Percentiles rank a stretch among this genome's conserved stretches.
Evolutionary conservation across 2,888 invertebrate species (phyloP).

Genomic region (Temnothorax unifasciatus): DNA sequence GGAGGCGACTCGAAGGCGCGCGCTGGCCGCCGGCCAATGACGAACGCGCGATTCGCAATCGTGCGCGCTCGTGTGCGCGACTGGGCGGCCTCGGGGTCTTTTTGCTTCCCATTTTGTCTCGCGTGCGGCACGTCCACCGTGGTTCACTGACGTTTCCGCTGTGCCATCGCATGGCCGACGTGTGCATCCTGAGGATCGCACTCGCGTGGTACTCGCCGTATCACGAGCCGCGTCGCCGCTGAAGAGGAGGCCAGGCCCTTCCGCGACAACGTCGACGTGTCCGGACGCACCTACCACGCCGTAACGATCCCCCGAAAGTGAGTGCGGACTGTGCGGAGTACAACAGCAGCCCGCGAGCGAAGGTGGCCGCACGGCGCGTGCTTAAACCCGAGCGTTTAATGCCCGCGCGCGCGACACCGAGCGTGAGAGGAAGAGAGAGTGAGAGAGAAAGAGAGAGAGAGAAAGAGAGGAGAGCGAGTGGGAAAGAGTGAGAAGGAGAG

Average conservation of each 20-base stretch:
- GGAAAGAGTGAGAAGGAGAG: background rate
- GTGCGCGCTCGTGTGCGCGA: conserved; percentile 56
- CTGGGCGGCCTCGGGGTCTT: conserved; percentile 69
- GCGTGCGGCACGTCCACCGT: conserved; percentile 72
- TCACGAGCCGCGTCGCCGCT: conserved; percentile 62
- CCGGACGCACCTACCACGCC: conserved; percentile 19
- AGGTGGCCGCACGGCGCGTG: conserved; percentile 40
- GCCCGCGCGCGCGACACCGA: conserved; percentile 47
- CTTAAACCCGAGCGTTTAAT: conserved; percentile 44
- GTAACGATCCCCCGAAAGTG: conserved; percentile 43
- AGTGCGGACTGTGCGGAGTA: background rate
- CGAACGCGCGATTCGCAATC: conserved; percentile 43
- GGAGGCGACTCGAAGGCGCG: background rate
- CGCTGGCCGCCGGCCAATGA: conserved; percentile 38
- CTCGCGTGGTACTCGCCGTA: conserved; percentile 73
- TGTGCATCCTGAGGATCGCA: conserved; percentile 74
- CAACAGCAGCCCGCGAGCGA: conserved; percentile 27
- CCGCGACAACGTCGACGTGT: conserved; percentile 34
- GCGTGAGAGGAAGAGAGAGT: conserved; percentile 6
- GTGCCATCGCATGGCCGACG: conserved; percentile 80
- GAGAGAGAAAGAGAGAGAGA: background rate
- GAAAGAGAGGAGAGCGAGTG: background rate
- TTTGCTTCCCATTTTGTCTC: conserved; percentile 75
- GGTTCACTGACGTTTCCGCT: conserved; percentile 75
- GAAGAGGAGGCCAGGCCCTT: conserved; percentile 50